These are phyloP conservation scores for Typhlichthys eigenmanni DNA, from an alignment of 2,797 vertebrate genomes.

Conservation along the genomic window DNA sequence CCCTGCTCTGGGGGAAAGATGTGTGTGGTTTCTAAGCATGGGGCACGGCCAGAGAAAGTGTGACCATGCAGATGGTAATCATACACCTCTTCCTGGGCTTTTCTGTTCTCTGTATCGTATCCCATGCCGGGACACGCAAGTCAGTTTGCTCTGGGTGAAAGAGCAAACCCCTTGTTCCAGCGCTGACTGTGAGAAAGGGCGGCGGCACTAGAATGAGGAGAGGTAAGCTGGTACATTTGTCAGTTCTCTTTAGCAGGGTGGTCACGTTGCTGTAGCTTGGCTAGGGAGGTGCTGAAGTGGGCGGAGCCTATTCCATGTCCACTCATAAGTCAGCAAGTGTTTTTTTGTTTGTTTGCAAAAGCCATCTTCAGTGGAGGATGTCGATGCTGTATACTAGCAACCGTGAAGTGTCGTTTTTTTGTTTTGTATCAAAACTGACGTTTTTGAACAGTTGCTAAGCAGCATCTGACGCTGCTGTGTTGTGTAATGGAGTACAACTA, in stretches of 20 bases:
- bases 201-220: slow-evolving; percentile 9
- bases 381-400: background rate
- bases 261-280: slow-evolving; percentile 35
- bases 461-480: background rate
- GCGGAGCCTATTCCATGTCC: slow-evolving; percentile 8
- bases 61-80: slow-evolving; percentile 42
- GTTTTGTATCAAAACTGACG: too few species aligned
- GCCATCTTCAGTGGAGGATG: background rate
- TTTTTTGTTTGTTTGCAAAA: background rate
- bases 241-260: slow-evolving; percentile 25
- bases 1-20: slow-evolving; percentile 20
- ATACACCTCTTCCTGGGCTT: slow-evolving; percentile 56
- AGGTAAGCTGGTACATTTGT: slow-evolving; percentile 25
- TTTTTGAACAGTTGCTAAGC: background rate
- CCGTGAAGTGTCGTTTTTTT: too few species aligned
- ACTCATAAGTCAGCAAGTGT: background rate
- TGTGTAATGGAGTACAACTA: slow-evolving; percentile 60
- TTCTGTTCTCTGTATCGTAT: slow-evolving; percentile 49
- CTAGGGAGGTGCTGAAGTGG: slow-evolving; percentile 33
- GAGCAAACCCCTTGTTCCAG: background rate
- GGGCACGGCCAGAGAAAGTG: too few species aligned
- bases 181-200: slow-evolving; percentile 5
- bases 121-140: slow-evolving; percentile 38
- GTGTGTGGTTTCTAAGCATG: too few species aligned
- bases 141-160: too few species aligned